phyloP scores from a whole-genome alignment of 2,113 vertebrate genomes.

The Malurus melanocephalus region DNA sequence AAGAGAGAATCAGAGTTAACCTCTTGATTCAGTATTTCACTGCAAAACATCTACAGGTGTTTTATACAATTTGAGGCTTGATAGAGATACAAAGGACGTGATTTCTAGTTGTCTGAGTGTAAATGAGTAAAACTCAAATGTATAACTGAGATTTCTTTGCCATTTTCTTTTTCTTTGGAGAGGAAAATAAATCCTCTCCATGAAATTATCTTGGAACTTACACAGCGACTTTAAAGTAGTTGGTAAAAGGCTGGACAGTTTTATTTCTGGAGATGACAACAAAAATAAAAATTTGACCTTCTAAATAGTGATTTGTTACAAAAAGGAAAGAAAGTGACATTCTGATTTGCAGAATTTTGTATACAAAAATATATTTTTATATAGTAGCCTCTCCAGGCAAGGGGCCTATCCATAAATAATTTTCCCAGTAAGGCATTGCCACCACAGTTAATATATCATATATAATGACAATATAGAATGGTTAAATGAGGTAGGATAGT shows the following conservation, averaged over 20 bases:
- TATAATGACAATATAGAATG: not conserved
- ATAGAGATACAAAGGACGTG: not conserved
- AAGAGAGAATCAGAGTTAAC: not conserved
- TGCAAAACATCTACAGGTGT: not conserved
- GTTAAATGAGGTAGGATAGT: not conserved
- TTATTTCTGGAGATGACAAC: not conserved
- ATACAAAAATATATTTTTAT: not conserved
- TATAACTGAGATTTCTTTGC: not conserved
- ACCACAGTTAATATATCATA: not conserved
- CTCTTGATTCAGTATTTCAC: not conserved
- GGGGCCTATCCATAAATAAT: not conserved
- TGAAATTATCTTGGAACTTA: not conserved
- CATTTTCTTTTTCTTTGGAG: not conserved
- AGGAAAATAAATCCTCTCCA: not conserved
- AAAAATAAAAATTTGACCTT: not conserved
- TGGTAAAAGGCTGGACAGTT: not conserved
- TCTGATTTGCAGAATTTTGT: not conserved
- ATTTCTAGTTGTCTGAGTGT: not conserved
- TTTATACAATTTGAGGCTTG: accelerated
- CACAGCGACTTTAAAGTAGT: not conserved
- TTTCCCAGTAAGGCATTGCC: not conserved
- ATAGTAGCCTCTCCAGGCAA: not conserved
- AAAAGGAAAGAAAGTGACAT: not conserved
- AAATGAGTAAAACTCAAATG: not conserved
- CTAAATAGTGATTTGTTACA: not conserved